These are phyloP conservation scores for Caenorhabditis sp. DNA, from an alignment of 2,888 invertebrate genomes.

Conservation along the genomic window DNA sequence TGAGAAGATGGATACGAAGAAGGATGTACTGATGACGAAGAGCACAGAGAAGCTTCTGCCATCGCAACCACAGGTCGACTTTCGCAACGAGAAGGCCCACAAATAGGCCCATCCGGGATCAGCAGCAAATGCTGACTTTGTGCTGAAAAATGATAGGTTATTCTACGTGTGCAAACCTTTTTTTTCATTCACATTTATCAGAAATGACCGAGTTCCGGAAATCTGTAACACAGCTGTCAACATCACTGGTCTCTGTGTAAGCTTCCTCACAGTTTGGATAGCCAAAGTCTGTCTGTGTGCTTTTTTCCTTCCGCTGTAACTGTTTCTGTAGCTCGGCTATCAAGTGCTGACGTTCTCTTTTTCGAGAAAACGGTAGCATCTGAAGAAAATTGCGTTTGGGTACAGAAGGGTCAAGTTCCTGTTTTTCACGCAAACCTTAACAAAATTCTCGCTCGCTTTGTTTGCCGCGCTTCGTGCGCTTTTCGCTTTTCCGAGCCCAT, in stretches of 20 bases:
- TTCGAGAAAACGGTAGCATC: constrained; percentile 66
- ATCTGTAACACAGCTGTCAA: constrained; percentile 62
- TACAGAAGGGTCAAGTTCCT: no score
- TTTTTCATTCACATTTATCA: constrained; percentile 46
- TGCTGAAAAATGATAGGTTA: constrained; percentile 17
- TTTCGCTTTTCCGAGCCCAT: constrained; percentile 47
- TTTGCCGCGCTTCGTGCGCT: constrained; percentile 59
- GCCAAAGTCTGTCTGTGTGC: constrained; percentile 66
- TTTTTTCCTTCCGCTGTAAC: constrained; percentile 60
- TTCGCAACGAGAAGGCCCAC: constrained; percentile 65
- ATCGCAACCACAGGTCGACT: constrained; percentile 62
- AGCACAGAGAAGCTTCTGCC: constrained; percentile 53
- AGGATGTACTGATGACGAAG: constrained; percentile 39
- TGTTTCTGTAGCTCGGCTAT: constrained; percentile 66
- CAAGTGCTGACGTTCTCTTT: constrained; percentile 61
- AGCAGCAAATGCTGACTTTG: constrained; percentile 54
- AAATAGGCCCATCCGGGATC: constrained; percentile 61
- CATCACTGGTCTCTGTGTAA: constrained; percentile 66
- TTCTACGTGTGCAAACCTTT: neutral
- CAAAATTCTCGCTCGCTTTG: constrained; percentile 43
- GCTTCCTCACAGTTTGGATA: constrained; percentile 58
- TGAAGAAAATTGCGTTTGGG: no score
- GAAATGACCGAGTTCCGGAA: constrained; percentile 54
- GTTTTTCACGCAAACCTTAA: neutral
- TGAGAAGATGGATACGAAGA: constrained; percentile 47